Base-by-base conservation (phyloP, 2,888 invertebrate species). In the Eumerus sabulonum region DNA sequence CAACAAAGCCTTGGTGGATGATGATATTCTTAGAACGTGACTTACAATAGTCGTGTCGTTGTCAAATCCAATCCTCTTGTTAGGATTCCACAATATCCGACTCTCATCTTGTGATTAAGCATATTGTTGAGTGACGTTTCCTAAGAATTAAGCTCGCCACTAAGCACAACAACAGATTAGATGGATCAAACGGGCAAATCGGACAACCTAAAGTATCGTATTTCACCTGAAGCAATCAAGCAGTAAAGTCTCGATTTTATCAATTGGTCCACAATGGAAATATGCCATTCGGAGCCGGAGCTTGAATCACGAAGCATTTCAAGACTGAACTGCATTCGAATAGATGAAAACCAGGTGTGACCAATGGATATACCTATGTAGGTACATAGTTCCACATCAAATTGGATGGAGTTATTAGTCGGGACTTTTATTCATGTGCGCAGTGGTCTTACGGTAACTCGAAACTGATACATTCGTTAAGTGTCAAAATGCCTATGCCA, bases 21-120 rank as follows among this genome's bases (percentile, higher is more conserved):
- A 16, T 47, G 45, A 45, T 47, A 45, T 76, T 70, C 62, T 72
- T 27, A 67, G 67, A 77, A 77, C 77, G 77, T 77, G 77, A 72
- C 77, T 72, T 67, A 47, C 63, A 47, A 38, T 48, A 42, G 40
- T 17, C 64, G 14, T 50, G 36, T 54, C 45, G 16, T 35, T 63
- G 36, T 56, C 53, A 27, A 48, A 19, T 60, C 48, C 27, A 56
- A 72, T 72, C 38, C 47, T 19, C 50, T 44, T 45, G 27, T 40
- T 7, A 4, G 27, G 45, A 47, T 67, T 62, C 71, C 17, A 42
- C 14, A 5, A 40, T 14, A 63, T 17, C 18, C 42, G 36, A 44
- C n/a, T 27, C 7, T 27, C 27, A 47, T 36, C 50, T 45, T 44
- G 40, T 56, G 48, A 68, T 77, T 57, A 67, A 59, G 48, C 56